Percentiles rank a stretch among this genome's conserved stretches.
phyloP scores from a whole-genome alignment of 2,797 vertebrate species.

The Hoplostethus atlanticus region DNA sequence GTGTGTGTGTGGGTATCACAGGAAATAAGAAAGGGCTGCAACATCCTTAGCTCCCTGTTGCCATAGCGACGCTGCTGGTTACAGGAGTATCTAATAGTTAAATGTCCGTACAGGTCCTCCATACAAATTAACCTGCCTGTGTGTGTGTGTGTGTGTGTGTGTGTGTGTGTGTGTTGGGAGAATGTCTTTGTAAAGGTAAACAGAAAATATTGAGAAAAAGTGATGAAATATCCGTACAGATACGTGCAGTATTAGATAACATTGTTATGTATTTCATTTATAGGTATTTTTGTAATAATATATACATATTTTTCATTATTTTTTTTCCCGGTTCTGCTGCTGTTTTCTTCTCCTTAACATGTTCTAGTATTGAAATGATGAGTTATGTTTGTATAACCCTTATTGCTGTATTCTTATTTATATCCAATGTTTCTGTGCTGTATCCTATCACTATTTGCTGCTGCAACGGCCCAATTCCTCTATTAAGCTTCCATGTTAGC shows the following conservation, averaged over 20 bases:
- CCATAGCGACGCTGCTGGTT: slow-evolving; percentile 80
- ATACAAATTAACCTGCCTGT: slow-evolving; percentile 59
- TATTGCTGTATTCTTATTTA: no score
- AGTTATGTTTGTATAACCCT: no score
- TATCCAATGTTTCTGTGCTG: no score
- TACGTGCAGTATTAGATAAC: no score
- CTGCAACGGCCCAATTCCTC: no score
- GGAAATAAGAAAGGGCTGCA: slow-evolving; percentile 69
- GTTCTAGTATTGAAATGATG: no score
- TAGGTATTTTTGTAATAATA: no score
- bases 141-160: not conserved
- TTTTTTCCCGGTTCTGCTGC: no score
- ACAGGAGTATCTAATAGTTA: slow-evolving; percentile 68
- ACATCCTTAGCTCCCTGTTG: slow-evolving; percentile 76
- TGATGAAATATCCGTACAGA: not conserved
- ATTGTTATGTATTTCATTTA: not conserved
- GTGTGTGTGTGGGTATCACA: slow-evolving; percentile 57
- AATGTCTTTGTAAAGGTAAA: not conserved
- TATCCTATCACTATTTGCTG: no score
- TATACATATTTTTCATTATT: no score
- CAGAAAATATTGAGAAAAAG: not conserved
- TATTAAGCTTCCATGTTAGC: no score
- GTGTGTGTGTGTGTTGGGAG: not conserved
- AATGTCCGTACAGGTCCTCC: slow-evolving; percentile 20
- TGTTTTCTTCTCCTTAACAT: no score